phyloP scores from a whole-genome alignment of 2,797 vertebrate genomes.

The Lutjanus argentimaculatus region DNA sequence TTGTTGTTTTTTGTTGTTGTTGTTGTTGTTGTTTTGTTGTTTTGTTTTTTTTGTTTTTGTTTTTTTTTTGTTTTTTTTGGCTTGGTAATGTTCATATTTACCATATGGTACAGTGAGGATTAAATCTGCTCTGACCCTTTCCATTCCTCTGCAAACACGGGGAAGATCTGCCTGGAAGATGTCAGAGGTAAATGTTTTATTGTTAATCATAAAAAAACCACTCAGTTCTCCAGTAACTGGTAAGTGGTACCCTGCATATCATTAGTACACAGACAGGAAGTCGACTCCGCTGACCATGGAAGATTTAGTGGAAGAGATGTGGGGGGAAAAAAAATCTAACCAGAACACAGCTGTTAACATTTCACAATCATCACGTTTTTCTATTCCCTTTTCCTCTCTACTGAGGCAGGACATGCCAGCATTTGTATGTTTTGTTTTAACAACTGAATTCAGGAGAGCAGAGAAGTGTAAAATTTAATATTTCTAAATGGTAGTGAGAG shows the following conservation, averaged over 20 bases:
- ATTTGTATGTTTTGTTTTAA: neutral
- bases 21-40: too few species aligned
- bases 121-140: neutral
- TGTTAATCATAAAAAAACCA: neutral
- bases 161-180: neutral
- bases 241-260: too few species aligned
- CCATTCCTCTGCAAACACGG: neutral
- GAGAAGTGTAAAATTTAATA: too few species aligned
- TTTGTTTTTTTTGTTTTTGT: too few species aligned
- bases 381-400: neutral
- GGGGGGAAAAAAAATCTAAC: neutral
- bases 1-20: too few species aligned
- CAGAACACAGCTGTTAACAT: neutral
- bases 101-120: neutral
- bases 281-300: neutral
- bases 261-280: neutral
- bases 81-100: neutral
- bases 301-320: neutral
- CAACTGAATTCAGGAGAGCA: too few species aligned
- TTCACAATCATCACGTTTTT: neutral
- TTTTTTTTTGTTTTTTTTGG: slow-evolving; percentile 2
- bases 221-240: neutral
- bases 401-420: neutral
- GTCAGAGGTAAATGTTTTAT: neutral
- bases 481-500: too few species aligned